Evolutionary conservation across 2,113 vertebrate genomes (phyloP).

Genomic region (Orientallactaga bullata): DNA sequence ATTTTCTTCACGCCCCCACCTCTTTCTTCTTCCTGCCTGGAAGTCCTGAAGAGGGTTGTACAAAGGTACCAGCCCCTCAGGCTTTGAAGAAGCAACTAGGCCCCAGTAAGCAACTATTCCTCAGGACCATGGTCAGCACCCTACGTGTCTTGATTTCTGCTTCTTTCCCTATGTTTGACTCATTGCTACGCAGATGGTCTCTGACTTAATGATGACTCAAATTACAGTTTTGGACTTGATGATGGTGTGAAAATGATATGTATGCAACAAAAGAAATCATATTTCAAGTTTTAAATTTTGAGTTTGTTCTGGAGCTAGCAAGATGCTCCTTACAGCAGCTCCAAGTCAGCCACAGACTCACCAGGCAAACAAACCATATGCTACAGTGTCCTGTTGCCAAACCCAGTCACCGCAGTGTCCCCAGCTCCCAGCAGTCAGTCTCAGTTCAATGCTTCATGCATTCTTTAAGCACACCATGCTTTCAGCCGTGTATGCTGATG

Average conservation of each 20-base stretch:
- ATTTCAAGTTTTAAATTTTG: neutral
- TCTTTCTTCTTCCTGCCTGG: neutral
- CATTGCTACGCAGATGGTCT: neutral
- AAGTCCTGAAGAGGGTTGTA: neutral
- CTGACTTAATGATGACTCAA: neutral
- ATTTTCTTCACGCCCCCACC: neutral
- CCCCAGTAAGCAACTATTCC: neutral
- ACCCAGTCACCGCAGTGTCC: neutral
- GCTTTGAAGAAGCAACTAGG: neutral
- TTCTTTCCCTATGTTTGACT: neutral
- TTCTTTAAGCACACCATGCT: neutral
- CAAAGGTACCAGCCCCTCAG: neutral
- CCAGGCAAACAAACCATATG: neutral
- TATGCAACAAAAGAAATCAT: neutral
- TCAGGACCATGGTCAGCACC: conserved; percentile 66
- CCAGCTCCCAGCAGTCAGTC: neutral
- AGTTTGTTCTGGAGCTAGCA: neutral
- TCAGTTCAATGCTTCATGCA: neutral
- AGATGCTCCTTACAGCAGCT: neutral
- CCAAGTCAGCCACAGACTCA: neutral
- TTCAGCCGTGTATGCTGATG: neutral
- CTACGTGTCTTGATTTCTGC: neutral
- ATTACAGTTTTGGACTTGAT: neutral
- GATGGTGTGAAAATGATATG: neutral
- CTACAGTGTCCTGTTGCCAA: too few species aligned